phyloP scores from a whole-genome alignment of 2,888 invertebrate species.

The Cremastinae sp. region DNA sequence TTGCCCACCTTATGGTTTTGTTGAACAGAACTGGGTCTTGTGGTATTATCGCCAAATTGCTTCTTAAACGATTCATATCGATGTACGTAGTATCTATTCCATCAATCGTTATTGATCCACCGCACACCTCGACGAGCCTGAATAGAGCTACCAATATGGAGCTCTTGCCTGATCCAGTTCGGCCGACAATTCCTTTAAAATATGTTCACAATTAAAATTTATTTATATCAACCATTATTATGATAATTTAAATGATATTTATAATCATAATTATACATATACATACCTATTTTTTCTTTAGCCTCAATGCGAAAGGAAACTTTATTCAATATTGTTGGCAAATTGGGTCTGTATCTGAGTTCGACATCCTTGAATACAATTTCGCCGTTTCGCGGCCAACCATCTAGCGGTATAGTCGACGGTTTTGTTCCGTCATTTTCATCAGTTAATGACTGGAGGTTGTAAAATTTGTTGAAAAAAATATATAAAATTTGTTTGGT shows the following conservation, averaged over 20 bases:
- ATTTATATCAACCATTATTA: not conserved
- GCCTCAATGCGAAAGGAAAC: constrained; percentile 82
- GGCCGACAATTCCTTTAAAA: constrained; percentile 79
- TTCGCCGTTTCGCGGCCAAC: constrained; percentile 81
- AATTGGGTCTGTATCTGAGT: constrained; percentile 80
- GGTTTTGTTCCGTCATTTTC: constrained; percentile 65
- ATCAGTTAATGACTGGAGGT: constrained; percentile 65
- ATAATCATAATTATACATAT: not conserved
- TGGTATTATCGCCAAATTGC: constrained; percentile 82
- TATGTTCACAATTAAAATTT: constrained; percentile 25
- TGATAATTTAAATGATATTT: not conserved
- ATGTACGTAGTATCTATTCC: constrained; percentile 80
- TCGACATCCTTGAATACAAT: constrained; percentile 81
- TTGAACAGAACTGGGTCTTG: constrained; percentile 85
- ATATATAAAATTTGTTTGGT: no score
- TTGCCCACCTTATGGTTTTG: constrained; percentile 81
- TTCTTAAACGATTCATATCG: constrained; percentile 80
- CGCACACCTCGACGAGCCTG: constrained; percentile 82
- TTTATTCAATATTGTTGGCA: constrained; percentile 81
- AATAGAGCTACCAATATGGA: constrained; percentile 83
- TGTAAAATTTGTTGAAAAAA: no score
- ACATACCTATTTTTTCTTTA: constrained; percentile 83
- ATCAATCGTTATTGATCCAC: constrained; percentile 82
- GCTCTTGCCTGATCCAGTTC: constrained; percentile 82
- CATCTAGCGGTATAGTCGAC: constrained; percentile 69